Base-by-base conservation (phyloP, 2,888 invertebrate species). In the Horisme vitalbata region DNA sequence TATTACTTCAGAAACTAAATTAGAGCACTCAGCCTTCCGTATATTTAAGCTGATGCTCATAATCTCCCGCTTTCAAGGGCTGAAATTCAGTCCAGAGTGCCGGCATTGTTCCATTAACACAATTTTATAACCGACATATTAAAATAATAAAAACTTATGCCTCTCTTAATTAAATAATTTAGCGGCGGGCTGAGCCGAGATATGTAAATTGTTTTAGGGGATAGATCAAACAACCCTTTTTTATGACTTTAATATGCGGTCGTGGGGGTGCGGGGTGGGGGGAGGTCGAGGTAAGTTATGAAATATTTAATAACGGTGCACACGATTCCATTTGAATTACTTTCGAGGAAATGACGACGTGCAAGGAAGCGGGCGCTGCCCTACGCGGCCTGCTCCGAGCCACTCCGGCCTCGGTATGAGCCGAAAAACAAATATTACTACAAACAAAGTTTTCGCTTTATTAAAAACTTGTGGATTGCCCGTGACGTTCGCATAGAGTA, bases 161-260 rank as follows among this genome's bases (percentile, higher is more conserved):
- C 90, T 87, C 90, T 85, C 90, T 90, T 90, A 90, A 90, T 90
- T 90, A 90, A 90, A 90, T 90, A 90, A 90, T 90, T 90, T 88
- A 89, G 87, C 86, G 77, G 84, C 82, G 79, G 79, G 76, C 78
- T 80, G 83, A 81, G 83, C 83, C 83, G 84, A 87, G 90, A 90
- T 90, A 90, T 90, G 90, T 90, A 90, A 90, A 90, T 90, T 90
- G 90, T 90, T 90, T 89, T 85, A 86, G 85, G 88, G 90, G 89
- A 90, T 90, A 90, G 88, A 90, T 90, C 89, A 90, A 90, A 90
- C 84, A 90, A 90, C 90, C 90, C 90, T 90, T 90, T 90, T 90
- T 90, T 90, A 90, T 86, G 89, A 87, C 86, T 90, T 89, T 87
- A 89, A 89, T 89, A 89, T 89, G 89, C 89, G 89, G 89, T 89